Evolutionary conservation across 2,797 vertebrate genomes (phyloP).

Genomic region (Chrysocyon brachyurus): DNA sequence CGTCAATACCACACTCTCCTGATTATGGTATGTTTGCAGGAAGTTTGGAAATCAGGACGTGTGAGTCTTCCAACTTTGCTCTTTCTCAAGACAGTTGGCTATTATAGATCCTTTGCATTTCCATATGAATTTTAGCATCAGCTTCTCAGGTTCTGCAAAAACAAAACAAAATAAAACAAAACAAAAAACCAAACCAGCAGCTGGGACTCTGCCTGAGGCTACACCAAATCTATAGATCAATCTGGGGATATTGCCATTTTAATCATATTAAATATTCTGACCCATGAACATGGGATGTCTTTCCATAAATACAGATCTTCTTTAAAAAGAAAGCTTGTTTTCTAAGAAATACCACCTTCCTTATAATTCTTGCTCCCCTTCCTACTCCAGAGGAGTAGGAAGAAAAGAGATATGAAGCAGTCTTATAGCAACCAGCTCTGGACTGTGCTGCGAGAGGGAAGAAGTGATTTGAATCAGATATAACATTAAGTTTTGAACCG

Average conservation of each 20-base stretch:
- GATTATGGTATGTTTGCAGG: background rate
- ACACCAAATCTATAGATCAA: background rate
- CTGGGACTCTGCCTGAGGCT: background rate
- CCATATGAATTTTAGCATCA: background rate
- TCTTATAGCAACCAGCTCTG: no score
- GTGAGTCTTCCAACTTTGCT: background rate
- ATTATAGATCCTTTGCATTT: background rate
- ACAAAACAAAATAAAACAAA: background rate
- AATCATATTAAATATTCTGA: background rate
- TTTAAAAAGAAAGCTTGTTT: background rate
- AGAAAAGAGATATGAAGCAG: background rate
- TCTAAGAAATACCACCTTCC: background rate
- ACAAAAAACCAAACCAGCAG: background rate
- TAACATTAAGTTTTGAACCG: background rate
- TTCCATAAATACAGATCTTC: background rate
- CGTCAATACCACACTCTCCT: background rate
- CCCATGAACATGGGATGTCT: background rate
- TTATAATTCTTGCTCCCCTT: background rate
- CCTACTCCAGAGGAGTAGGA: background rate
- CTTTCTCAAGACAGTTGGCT: background rate
- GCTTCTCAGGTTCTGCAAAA: background rate
- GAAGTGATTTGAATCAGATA: background rate
- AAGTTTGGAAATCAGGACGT: conserved; percentile 28
- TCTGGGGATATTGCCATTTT: background rate
- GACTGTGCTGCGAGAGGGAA: background rate